Base-by-base conservation (phyloP, 2,113 vertebrate species). In the Xenopus tropicalis region DNA sequence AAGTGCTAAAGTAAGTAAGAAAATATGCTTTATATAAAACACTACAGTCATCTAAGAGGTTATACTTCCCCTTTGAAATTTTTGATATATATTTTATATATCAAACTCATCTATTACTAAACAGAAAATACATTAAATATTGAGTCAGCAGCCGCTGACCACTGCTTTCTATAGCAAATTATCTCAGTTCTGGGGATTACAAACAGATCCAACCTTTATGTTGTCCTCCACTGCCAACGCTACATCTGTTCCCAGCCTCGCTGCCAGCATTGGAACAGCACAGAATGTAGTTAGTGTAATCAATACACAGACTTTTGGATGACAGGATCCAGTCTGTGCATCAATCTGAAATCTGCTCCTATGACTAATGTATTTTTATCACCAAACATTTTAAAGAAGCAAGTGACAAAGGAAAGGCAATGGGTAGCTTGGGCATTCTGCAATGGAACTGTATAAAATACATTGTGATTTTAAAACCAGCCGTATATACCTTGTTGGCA, bases 271-370 rank as follows among this genome's bases (percentile, higher is more conserved):
- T 65, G 37, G 24, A 65, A 72, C 61, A 72, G 70, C 54, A 72
- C 70, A 72, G 48, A 52, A 56, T 72, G 70, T 72, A 65, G 70
- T 72, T 72, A 72, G 61, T 72, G 61, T 62, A 65, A 72, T 65
- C 61, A 72, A 64, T 65, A 57, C 70, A 37, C 70, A 72, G 23
- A 72, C 44, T 63, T 64, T 72, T 24, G 44, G 48, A 57, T 72
- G 70, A 72, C 70, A 72, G 61, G 70, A 72, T 64, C 61, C 70
- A 72, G 70, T 65, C 61, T 72, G 70, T 72, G 61, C 70, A 72
- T 54, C 44, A 21, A 65, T 56, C 56, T 65, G 11, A 62, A 65
- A 72, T 51, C 24, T 65, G 61, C 61, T 72, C 21, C 54, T 51
- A 65, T 72, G 46, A 65, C 46, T 64, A 22, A 70, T 13, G 46